Evolutionary conservation across 2,888 invertebrate genomes (phyloP), one percentile per base, ranked within the genome.

Genomic region (Tortrix viridana): DNA sequence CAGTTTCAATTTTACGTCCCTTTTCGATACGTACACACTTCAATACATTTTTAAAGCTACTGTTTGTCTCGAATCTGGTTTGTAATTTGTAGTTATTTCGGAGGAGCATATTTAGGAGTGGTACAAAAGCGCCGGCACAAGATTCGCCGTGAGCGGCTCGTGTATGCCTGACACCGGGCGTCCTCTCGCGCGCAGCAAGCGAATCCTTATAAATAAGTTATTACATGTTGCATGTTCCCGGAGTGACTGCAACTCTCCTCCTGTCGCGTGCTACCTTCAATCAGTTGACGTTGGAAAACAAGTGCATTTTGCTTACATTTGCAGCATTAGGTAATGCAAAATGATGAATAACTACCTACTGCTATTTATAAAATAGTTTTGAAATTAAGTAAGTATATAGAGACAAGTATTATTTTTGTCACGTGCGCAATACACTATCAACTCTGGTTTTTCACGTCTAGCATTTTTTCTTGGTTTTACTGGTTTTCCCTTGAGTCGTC

Each of bases 1-100:
- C 84, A 81, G 85, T 88, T 90, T 90, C 89, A 89, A 89, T 90
- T 87, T 82, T 80, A 86, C 82, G 81, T 82, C 80, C 79, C 75
- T 78, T 79, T 60, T 65, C 69, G 67, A 59, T 72, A 74, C 84
- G n/a, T 41, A 41, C 5, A n/a, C 41, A n/a, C 4, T 82, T 78
- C 76, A 60, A 61, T 76, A 77, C 79, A 76, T 75, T 79, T 77
- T 74, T 70, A 46, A 55, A 50, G 22, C 5, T 26, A 55, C 48
- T 20, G 46, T 47, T 20, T 22, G 12, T 32, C 18, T 22, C 32
- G 12, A 32, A 12, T 44, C 37, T 60, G 3, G 22, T 19, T 32
- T 37, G 18, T 23, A 52, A 23, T 49, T 44, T 23, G 23, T 57
- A 46, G 38, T 50, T 18, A n/a, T 55, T 49, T 23, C 23, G n/a